phyloP scores from a whole-genome alignment of 1,140 invertebrate species.

The Cataglyphis hispanica region DNA sequence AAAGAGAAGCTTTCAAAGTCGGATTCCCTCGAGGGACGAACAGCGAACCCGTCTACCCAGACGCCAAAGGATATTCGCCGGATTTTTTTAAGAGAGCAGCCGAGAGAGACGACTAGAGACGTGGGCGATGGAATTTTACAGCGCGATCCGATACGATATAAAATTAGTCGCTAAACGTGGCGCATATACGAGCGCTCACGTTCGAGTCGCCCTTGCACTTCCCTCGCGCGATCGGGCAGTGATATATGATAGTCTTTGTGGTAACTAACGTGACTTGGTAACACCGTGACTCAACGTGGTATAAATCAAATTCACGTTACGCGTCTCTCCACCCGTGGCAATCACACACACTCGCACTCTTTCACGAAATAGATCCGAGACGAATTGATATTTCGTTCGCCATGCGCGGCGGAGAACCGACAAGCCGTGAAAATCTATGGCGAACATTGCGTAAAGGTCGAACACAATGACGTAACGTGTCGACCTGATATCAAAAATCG shows the following conservation, averaged over 20 bases:
- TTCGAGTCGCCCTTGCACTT: constrained; percentile 59
- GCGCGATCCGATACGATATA: constrained; percentile 47
- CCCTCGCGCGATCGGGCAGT: constrained; percentile 60
- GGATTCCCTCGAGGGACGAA: background rate
- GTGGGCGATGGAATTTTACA: constrained; percentile 51
- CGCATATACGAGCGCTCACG: constrained; percentile 40
- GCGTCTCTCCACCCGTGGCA: background rate
- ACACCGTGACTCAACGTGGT: constrained; percentile 59
- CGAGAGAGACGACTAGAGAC: background rate
- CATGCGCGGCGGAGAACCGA: background rate
- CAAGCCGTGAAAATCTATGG: constrained; percentile 40
- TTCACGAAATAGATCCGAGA: constrained; percentile 57
- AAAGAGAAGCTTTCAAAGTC: background rate
- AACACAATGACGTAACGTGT: background rate
- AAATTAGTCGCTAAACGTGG: constrained; percentile 56
- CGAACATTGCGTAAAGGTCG: constrained; percentile 40
- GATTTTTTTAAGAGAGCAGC: background rate
- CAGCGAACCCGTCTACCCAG: background rate
- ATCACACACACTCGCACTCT: constrained; percentile 8
- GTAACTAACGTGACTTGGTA: constrained; percentile 63
- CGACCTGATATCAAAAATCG: constrained; percentile 20
- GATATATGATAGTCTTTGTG: constrained; percentile 65
- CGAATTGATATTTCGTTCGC: constrained; percentile 57
- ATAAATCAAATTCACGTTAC: constrained; percentile 64
- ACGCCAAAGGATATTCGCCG: background rate